phyloP scores from a whole-genome alignment of 2,113 vertebrate genomes.

The Trichechus manatus region DNA sequence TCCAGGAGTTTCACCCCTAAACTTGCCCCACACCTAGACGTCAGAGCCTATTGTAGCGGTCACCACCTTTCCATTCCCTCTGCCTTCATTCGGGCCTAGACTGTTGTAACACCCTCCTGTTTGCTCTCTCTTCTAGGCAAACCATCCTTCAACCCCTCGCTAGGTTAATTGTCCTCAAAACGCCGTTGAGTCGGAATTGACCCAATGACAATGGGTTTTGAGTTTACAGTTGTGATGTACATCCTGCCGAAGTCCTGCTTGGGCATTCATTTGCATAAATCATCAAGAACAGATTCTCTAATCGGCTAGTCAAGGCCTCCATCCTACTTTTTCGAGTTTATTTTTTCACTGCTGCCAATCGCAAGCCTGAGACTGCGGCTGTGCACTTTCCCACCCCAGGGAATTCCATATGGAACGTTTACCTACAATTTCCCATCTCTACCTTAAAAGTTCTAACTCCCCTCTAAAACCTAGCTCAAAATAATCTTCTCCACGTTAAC shows the following conservation, averaged over 20 bases:
- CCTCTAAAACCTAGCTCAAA: background rate
- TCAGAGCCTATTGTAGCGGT: background rate
- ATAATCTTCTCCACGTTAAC: background rate
- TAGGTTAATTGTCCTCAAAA: background rate
- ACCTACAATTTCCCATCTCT: background rate
- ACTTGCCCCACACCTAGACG: background rate
- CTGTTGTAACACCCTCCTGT: background rate
- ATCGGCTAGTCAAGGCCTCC: background rate
- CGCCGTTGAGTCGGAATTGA: background rate
- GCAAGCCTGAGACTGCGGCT: background rate
- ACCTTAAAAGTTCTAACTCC: background rate
- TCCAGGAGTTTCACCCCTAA: background rate
- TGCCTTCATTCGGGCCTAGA: background rate
- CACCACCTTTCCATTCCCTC: background rate
- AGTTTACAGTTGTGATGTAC: background rate
- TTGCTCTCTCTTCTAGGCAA: background rate
- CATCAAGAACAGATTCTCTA: background rate
- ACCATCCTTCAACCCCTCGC: background rate
- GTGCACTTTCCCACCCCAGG: background rate
- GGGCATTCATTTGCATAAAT: slow-evolving; percentile 8
- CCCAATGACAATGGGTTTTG: background rate
- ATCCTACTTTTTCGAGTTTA: background rate
- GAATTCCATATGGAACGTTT: background rate
- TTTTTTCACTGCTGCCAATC: slow-evolving; percentile 5
- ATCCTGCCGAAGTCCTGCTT: background rate